Percentiles rank a stretch among this genome's conserved stretches.
Conservation (phyloP, 2,888 invertebrate genomes). For the Hemithea aestivaria region DNA sequence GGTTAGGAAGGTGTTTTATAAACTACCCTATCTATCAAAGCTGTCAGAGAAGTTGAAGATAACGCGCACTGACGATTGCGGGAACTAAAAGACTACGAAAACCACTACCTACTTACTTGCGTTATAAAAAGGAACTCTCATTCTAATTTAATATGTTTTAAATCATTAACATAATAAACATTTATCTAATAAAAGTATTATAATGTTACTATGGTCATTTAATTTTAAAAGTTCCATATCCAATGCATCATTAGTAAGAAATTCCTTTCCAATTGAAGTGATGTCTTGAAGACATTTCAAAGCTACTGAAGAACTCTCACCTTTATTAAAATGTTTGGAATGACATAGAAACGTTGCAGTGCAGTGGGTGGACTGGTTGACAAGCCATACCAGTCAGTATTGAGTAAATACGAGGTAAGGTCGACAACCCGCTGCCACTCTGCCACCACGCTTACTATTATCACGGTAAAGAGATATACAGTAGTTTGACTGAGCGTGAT, state of each 20-base stretch:
- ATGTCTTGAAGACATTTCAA: conserved; percentile 15
- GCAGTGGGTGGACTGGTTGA: conserved; percentile 73
- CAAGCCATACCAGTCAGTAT: conserved; percentile 40
- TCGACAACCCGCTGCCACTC: conserved; percentile 50
- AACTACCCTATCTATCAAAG: conserved; percentile 66
- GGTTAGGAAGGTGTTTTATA: conserved; percentile 53
- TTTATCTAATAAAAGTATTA: too few species aligned
- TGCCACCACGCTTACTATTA: conserved; percentile 36
- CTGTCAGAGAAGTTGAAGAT: conserved; percentile 63
- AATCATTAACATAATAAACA: too few species aligned
- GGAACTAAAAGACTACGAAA: conserved; percentile 23
- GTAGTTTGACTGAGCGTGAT: too few species aligned
- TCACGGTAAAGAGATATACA: too few species aligned
- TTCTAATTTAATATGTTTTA: too few species aligned
- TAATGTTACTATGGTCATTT: too few species aligned
- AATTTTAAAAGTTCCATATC: too few species aligned
- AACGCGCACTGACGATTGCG: conserved; percentile 42
- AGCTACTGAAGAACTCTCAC: conserved; percentile 43
- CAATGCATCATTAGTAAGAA: conserved; percentile 4
- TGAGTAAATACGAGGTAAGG: conserved; percentile 60
- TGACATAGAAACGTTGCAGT: conserved; percentile 55
- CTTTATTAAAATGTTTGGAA: conserved; percentile 45
- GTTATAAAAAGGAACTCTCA: too few species aligned
- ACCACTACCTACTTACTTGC: conserved; percentile 10
- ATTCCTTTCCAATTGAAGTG: conserved; percentile 5